Evolutionary conservation across 2,797 vertebrate species (phyloP).

Genomic region (Hydrolagus colliei): DNA sequence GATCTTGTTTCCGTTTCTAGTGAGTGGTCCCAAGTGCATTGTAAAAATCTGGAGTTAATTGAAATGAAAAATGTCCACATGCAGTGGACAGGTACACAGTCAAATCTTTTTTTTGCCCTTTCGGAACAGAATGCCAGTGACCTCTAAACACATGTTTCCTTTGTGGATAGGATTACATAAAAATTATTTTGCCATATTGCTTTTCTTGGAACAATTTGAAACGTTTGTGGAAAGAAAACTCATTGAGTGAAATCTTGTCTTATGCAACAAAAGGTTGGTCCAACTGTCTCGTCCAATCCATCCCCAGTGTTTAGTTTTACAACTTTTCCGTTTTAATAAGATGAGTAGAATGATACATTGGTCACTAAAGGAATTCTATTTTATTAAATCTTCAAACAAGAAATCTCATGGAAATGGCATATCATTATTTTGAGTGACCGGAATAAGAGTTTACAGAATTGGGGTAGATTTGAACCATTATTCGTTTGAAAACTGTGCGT

Average conservation of each 20-base stretch:
- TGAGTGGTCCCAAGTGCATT: no score
- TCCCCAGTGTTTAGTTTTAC: not conserved
- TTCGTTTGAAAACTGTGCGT: no score
- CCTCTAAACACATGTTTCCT: not conserved
- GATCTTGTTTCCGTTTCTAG: not conserved
- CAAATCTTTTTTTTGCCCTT: not conserved
- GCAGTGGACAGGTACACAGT: not conserved
- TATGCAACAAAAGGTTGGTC: not conserved
- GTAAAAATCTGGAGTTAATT: not conserved
- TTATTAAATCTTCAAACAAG: no score
- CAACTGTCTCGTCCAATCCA: not conserved
- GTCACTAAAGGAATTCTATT: no score
- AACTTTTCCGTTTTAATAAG: not conserved
- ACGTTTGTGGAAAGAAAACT: not conserved
- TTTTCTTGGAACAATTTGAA: not conserved
- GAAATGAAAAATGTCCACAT: not conserved
- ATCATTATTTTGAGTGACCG: no score
- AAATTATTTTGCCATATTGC: no score
- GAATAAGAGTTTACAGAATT: no score
- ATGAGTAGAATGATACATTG: no score
- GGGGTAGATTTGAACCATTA: no score
- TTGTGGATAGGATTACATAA: not conserved
- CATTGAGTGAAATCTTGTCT: not conserved
- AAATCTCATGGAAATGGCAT: no score
- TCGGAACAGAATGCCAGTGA: not conserved